Conservation (phyloP, 2,888 invertebrate genomes). For the Cordilura impudica region DNA sequence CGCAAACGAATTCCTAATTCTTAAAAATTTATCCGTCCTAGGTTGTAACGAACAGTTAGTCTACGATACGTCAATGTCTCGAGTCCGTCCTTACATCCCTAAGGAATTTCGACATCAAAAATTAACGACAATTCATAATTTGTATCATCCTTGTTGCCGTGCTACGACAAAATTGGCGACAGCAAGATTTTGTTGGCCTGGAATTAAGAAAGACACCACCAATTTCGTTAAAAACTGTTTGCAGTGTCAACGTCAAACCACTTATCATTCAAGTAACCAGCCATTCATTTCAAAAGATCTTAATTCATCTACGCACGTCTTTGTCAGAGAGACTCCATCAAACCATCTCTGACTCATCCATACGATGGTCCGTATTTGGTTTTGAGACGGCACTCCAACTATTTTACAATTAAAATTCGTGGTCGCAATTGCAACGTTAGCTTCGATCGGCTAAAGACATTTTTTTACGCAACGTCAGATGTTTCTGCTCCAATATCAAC, state of each 20-base stretch:
- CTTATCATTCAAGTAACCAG: background rate
- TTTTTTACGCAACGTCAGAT: too few relatives aligned
- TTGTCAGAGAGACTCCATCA: conserved; percentile 42
- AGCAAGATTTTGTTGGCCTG: conserved; percentile 26
- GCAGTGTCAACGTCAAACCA: conserved; percentile 21
- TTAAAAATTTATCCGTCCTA: too few relatives aligned
- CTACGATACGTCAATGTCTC: background rate
- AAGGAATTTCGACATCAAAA: background rate
- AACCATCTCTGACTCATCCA: too few relatives aligned
- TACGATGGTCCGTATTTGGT: conserved; percentile 40
- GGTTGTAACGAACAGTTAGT: conserved; percentile 9
- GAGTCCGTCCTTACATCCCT: background rate
- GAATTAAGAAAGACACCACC: conserved; percentile 12
- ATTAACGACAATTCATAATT: background rate
- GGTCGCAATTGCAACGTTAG: conserved; percentile 13
- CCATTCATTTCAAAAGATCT: conserved; percentile 15
- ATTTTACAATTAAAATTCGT: conserved; percentile 15
- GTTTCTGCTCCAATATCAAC: too few relatives aligned
- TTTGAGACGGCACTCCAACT: conserved; percentile 6
- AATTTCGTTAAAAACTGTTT: conserved; percentile 15
- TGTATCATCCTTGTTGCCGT: conserved; percentile 6
- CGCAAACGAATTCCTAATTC: background rate
- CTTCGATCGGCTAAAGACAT: conserved; percentile 29
- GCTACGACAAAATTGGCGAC: background rate
- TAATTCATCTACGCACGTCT: too few relatives aligned